phyloP scores from a whole-genome alignment of 2,888 invertebrate species.

The Tuta absoluta region DNA sequence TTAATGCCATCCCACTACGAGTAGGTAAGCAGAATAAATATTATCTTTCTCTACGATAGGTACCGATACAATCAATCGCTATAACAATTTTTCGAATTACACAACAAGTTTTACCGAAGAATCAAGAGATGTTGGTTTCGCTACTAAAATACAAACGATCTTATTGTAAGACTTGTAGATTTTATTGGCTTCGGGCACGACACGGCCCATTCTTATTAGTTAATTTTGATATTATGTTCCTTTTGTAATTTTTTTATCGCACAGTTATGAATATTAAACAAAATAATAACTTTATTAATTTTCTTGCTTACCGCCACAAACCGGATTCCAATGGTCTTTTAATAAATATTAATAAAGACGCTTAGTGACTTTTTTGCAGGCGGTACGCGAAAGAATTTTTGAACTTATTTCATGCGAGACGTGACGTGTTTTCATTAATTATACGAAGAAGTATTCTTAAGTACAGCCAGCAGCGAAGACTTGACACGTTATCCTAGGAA shows the following conservation, averaged over 20 bases:
- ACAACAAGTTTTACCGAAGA: too few species aligned
- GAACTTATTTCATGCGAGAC: slow-evolving; percentile 42
- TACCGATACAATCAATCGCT: too few species aligned
- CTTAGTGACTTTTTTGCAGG: slow-evolving; percentile 35
- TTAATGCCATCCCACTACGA: too few species aligned
- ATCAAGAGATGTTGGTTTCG: too few species aligned
- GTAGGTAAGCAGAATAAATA: too few species aligned
- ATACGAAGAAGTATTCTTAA: slow-evolving; percentile 23
- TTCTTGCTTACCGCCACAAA: background rate
- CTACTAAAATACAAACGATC: too few species aligned
- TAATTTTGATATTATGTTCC: background rate
- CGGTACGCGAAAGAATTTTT: slow-evolving; percentile 47
- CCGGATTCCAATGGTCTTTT: background rate
- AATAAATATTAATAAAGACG: slow-evolving; percentile 12
- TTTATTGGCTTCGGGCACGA: too few species aligned
- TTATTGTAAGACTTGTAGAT: too few species aligned
- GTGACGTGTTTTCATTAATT: slow-evolving; percentile 41
- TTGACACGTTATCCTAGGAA: background rate
- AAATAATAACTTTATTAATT: slow-evolving; percentile 9
- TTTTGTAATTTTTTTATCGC: background rate
- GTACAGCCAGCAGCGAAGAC: background rate
- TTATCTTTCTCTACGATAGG: too few species aligned
- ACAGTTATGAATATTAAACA: background rate
- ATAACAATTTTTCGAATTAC: too few species aligned
- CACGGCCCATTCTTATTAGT: background rate